Evolutionary conservation across 1,140 invertebrate genomes (phyloP).

Genomic region (Drosophila tsacasi): DNA sequence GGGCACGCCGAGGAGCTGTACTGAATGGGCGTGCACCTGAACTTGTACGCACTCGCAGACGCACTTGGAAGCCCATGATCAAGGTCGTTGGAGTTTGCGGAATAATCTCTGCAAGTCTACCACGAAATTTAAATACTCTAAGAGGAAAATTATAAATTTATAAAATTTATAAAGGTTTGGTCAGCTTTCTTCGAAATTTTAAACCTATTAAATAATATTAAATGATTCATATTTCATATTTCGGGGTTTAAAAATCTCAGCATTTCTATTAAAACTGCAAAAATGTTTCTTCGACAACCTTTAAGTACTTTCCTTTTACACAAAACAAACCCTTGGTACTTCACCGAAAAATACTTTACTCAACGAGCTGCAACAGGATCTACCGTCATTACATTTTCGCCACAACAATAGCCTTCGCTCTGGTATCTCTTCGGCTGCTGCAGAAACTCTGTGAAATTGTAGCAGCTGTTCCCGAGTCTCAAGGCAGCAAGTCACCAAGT

Average conservation of each 20-base stretch:
- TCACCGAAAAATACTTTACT: background rate
- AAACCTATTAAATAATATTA: no score
- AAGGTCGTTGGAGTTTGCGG: slow-evolving; percentile 48
- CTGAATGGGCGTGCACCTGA: slow-evolving; percentile 65
- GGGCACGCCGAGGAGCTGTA: background rate
- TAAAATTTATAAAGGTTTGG: no score
- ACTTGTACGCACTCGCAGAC: slow-evolving; percentile 60
- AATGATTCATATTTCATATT: no score
- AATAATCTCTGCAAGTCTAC: background rate
- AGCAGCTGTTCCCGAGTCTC: slow-evolving; percentile 46
- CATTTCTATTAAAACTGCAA: no score
- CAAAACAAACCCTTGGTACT: background rate
- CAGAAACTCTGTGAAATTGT: slow-evolving; percentile 21
- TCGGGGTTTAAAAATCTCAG: no score
- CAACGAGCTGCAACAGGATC: background rate
- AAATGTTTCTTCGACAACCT: background rate
- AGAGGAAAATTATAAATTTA: no score
- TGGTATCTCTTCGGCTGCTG: slow-evolving; percentile 5
- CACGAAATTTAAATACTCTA: slow-evolving; percentile 18
- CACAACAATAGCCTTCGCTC: slow-evolving; percentile 25
- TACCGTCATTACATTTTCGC: slow-evolving; percentile 4
- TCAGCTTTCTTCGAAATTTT: no score
- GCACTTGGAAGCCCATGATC: slow-evolving; percentile 46
- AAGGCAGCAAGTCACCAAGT: slow-evolving; percentile 3
- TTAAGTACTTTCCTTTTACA: background rate